Conservation (phyloP, 2,888 invertebrate species). For the Polyploca ridens region DNA sequence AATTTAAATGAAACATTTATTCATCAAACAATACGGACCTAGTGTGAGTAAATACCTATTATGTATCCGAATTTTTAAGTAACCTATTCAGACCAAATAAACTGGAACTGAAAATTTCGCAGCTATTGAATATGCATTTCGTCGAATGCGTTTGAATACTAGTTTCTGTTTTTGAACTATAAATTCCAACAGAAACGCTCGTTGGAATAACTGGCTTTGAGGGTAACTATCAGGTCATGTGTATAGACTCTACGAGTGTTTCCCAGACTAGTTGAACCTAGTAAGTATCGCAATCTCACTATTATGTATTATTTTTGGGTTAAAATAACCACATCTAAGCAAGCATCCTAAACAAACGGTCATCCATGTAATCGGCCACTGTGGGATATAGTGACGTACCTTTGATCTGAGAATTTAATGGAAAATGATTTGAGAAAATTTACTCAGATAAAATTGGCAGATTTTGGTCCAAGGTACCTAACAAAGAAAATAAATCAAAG, state of each 20-base stretch:
- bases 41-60: no score
- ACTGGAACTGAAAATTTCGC: background rate
- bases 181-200: background rate
- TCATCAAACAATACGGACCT: no score
- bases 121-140: background rate
- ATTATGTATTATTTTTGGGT: slow-evolving; percentile 1
- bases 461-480: no score
- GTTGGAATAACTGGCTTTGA: background rate
- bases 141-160: background rate
- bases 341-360: slow-evolving; percentile 7
- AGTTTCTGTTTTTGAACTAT: background rate
- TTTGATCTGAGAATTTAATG: background rate
- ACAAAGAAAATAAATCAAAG: no score
- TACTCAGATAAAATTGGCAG: no score
- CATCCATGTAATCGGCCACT: slow-evolving; percentile 6
- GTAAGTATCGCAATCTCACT: background rate
- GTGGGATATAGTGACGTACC: background rate
- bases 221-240: background rate
- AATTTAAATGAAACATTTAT: no score
- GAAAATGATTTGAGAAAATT: no score
- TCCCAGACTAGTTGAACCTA: background rate
- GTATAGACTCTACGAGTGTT: background rate
- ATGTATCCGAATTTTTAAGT: background rate
- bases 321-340: slow-evolving; percentile 3
- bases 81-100: background rate